Percentiles rank a stretch among this genome's conserved stretches.
These are phyloP conservation scores for Microtus richardsoni DNA, from an alignment of 2,113 vertebrate species.

Conservation along the genomic window DNA sequence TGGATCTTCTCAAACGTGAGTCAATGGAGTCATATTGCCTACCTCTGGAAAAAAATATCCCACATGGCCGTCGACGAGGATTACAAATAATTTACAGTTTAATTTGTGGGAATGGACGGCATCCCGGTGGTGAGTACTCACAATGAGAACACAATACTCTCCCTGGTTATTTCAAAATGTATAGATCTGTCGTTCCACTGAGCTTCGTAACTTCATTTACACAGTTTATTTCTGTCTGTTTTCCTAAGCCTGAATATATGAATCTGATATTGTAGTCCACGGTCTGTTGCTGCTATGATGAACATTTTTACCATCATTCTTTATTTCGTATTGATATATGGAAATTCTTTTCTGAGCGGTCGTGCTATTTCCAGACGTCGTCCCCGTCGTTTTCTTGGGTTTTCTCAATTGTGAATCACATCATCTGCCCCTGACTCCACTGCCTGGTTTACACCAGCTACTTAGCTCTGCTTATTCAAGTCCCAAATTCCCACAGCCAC, in stretches of 20 bases:
- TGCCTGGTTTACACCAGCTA: background rate
- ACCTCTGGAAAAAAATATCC: slow-evolving; percentile 44
- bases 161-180: background rate
- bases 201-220: slow-evolving; percentile 49
- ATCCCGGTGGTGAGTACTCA: slow-evolving; percentile 12
- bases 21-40: slow-evolving; percentile 53
- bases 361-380: slow-evolving; percentile 8
- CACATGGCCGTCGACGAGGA: slow-evolving; percentile 42
- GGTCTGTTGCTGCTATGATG: background rate
- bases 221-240: slow-evolving; percentile 22
- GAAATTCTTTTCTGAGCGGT: slow-evolving; percentile 21
- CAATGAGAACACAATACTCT: slow-evolving; percentile 16
- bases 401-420: slow-evolving; percentile 24
- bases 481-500: background rate
- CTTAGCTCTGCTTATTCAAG: slow-evolving; percentile 35
- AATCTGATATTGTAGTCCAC: background rate
- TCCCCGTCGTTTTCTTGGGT: slow-evolving; percentile 26
- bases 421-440: background rate
- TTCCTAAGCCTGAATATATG: background rate
- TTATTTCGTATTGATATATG: slow-evolving; percentile 1
- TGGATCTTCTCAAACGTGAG: slow-evolving; percentile 59
- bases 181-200: slow-evolving; percentile 2
- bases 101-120: slow-evolving; percentile 41
- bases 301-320: slow-evolving; percentile 32
- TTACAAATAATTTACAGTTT: slow-evolving; percentile 57